These are phyloP conservation scores for Megastigmus dorsalis DNA, from an alignment of 2,888 invertebrate genomes.

Conservation along the genomic window DNA sequence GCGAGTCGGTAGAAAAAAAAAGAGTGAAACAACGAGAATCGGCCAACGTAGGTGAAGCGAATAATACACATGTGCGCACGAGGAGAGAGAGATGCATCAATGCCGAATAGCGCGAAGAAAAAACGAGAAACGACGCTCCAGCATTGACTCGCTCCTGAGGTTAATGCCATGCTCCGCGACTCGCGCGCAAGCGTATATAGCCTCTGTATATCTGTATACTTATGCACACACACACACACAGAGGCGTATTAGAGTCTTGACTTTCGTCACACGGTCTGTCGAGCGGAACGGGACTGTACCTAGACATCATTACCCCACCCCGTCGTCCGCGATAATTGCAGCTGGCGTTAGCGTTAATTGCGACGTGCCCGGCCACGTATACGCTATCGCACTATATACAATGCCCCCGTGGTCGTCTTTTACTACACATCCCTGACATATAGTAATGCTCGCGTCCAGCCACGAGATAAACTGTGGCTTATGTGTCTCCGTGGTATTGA, in stretches of 20 bases:
- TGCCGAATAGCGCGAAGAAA: constrained; percentile 9
- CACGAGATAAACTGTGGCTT: too few relatives aligned
- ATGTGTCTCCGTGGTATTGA: too few relatives aligned
- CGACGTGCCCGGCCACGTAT: neutral
- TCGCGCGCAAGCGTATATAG: neutral
- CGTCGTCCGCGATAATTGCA: constrained; percentile 40
- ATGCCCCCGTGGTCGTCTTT: neutral
- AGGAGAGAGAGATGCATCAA: neutral
- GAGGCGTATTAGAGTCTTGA: neutral
- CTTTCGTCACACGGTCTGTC: constrained; percentile 41
- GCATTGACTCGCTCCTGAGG: constrained; percentile 44
- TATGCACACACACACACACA: neutral
- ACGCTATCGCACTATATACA: neutral
- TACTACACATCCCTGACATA: too few relatives aligned
- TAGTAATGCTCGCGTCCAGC: too few relatives aligned
- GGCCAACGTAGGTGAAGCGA: too few relatives aligned
- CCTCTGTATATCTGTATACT: too few relatives aligned
- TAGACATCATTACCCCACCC: constrained; percentile 43
- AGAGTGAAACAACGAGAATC: neutral
- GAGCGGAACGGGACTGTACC: constrained; percentile 30
- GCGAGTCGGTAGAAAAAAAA: neutral
- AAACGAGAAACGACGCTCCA: neutral
- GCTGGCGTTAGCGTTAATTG: constrained; percentile 43
- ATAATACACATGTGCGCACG: neutral
- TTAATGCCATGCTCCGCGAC: constrained; percentile 55